phyloP scores from a whole-genome alignment of 2,888 invertebrate genomes.

The Malacosoma neustria region DNA sequence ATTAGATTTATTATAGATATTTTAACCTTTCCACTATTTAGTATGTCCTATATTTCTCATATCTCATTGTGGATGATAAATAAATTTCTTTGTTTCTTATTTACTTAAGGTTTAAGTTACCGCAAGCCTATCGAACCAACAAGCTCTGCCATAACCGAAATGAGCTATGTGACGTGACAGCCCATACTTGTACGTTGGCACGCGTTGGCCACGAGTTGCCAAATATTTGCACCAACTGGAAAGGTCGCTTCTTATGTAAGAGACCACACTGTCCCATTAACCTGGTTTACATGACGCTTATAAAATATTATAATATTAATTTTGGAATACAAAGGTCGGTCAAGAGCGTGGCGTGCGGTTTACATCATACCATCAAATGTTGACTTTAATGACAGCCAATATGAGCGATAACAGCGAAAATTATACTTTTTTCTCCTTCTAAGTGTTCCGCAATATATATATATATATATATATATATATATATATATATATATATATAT shows the following conservation, averaged over 20 bases:
- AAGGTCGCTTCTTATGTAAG: constrained; percentile 14
- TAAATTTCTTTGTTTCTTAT: too few species aligned
- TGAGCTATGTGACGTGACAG: neutral
- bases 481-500: neutral
- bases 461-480: neutral
- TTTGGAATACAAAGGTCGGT: constrained; percentile 14
- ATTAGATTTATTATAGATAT: too few species aligned
- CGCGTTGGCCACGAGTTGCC: constrained; percentile 12
- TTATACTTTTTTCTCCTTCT: neutral
- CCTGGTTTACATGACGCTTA: constrained; percentile 1
- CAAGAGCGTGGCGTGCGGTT: constrained; percentile 16
- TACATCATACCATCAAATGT: too few species aligned
- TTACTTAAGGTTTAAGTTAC: too few species aligned
- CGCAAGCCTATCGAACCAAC: too few species aligned
- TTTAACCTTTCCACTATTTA: too few species aligned
- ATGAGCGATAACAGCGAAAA: too few species aligned
- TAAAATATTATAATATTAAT: constrained; percentile 1
- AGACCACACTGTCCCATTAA: neutral
- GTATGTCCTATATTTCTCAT: too few species aligned
- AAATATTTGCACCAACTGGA: constrained; percentile 16
- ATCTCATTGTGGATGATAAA: too few species aligned
- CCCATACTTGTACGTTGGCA: constrained; percentile 1
- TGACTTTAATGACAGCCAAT: too few species aligned
- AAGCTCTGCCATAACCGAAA: too few species aligned
- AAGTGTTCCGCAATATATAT: neutral